Evolutionary conservation across 1,140 invertebrate genomes (phyloP), one percentile per base, ranked within the genome.

Genomic region (Popillia japonica): DNA sequence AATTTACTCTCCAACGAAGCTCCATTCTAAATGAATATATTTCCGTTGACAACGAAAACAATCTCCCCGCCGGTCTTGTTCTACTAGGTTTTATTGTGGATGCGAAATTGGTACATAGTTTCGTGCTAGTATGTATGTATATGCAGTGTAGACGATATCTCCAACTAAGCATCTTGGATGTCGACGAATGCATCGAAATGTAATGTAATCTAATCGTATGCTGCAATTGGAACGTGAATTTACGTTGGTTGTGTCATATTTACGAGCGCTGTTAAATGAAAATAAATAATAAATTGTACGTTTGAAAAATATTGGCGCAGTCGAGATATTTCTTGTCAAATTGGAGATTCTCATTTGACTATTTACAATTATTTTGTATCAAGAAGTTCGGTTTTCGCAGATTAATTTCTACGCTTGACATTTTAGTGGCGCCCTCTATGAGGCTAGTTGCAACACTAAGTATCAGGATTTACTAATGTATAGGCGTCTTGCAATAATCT

Each of bases 21-120:
- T 55, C 17, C 48, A 55, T 17, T 55, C 17, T 55, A 55, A 55
- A 55, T 55, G 48, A 55, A 55, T 55, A 55, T 55, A 55, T 55
- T 55, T 55, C 48, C 48, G 48, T 55, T 55, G 48, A 55, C 48
- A 55, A 55, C 48, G 48, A 55, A 55, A 55, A 55, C 48, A 55
- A 55, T 55, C 48, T 55, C 17, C 44, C 14, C 14, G 11, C 11
- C n/a, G 48, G 48, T 34, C 27, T 55, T 55, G 48, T 55, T 55
- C 17, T 55, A 55, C 48, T 55, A 55, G 48, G n/a, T 55, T 17
- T 55, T 55, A 55, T 55, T 55, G 48, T 17, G 48, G 17, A 17
- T 55, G 14, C 14, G 6, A 48, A 14, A n/a, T 48, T 14, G 44
- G 10, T 48, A 48, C 44, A 48, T 10, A n/a, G 44, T 48, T 48